Percentiles rank a stretch among this genome's conserved stretches.
Evolutionary conservation across 2,797 vertebrate species (phyloP).

Genomic region (Oreonectes daqikongensis): DNA sequence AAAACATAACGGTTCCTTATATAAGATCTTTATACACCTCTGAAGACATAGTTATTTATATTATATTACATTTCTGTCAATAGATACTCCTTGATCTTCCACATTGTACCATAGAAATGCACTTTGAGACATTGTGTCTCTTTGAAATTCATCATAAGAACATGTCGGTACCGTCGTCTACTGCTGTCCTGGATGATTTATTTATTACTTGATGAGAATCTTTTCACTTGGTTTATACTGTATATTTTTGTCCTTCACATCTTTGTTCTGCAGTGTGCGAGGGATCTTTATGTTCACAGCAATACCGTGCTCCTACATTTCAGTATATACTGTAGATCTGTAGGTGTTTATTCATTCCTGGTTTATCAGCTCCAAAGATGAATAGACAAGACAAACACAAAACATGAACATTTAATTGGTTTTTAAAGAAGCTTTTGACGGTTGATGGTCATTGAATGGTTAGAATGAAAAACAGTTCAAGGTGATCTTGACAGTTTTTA

Average conservation of each 20-base stretch:
- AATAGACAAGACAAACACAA: background rate
- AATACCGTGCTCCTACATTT: background rate
- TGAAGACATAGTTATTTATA: too few species aligned
- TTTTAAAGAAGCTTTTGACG: background rate
- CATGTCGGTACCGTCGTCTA: background rate
- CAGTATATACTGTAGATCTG: slow-evolving; percentile 10
- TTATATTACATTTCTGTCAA: too few species aligned
- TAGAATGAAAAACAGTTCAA: background rate
- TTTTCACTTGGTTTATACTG: background rate
- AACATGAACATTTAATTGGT: background rate
- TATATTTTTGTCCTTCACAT: background rate
- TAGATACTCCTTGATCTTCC: too few species aligned
- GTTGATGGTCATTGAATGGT: background rate
- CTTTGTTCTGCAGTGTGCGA: slow-evolving; percentile 4
- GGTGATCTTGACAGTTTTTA: background rate
- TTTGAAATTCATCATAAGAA: background rate
- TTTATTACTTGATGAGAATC: background rate
- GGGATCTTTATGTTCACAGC: slow-evolving; percentile 14
- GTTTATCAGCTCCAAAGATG: slow-evolving; percentile 6
- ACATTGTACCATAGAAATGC: background rate
- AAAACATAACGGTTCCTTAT: too few species aligned
- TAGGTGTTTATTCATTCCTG: slow-evolving; percentile 35
- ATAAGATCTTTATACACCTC: too few species aligned
- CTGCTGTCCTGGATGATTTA: background rate
- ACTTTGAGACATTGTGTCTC: background rate